phyloP scores from a whole-genome alignment of 2,113 vertebrate genomes.

The Saccopteryx leptura region DNA sequence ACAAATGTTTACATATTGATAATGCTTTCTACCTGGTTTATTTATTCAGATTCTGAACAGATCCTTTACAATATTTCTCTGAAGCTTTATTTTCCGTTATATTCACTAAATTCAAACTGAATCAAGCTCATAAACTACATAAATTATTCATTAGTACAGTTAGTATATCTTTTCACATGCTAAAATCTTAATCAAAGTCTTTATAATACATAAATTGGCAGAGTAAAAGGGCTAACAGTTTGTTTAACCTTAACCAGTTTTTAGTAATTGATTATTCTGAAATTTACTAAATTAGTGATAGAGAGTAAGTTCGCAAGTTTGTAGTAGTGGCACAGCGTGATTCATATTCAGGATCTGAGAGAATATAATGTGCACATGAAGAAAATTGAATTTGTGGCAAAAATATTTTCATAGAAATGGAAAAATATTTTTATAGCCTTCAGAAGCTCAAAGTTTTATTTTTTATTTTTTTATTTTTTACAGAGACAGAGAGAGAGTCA shows the following conservation, averaged over 20 bases:
- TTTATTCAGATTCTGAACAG: conserved; percentile 60
- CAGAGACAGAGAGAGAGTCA: no score
- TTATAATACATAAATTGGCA: conserved; percentile 67
- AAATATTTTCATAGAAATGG: conserved; percentile 58
- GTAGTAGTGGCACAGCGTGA: not conserved
- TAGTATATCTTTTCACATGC: conserved; percentile 42
- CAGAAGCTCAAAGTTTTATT: not conserved
- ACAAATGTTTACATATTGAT: conserved; percentile 64
- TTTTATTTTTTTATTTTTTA: no score
- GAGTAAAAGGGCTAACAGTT: conserved; percentile 47
- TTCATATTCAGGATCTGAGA: conserved; percentile 4
- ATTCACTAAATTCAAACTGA: conserved; percentile 62
- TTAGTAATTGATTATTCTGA: conserved; percentile 65
- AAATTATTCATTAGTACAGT: conserved; percentile 64
- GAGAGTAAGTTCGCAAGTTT: conserved; percentile 44
- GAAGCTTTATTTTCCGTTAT: conserved; percentile 57
- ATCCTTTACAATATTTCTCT: conserved; percentile 62
- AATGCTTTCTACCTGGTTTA: conserved; percentile 46
- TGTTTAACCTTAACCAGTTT: conserved; percentile 46
- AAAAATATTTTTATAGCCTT: conserved; percentile 39
- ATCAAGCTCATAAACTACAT: conserved; percentile 69
- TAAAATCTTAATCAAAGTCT: conserved; percentile 59
- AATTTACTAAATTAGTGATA: conserved; percentile 45
- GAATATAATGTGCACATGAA: not conserved
- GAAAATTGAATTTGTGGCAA: conserved; percentile 25